phyloP scores from a whole-genome alignment of 2,797 vertebrate genomes.

The Nannoperca australis region DNA sequence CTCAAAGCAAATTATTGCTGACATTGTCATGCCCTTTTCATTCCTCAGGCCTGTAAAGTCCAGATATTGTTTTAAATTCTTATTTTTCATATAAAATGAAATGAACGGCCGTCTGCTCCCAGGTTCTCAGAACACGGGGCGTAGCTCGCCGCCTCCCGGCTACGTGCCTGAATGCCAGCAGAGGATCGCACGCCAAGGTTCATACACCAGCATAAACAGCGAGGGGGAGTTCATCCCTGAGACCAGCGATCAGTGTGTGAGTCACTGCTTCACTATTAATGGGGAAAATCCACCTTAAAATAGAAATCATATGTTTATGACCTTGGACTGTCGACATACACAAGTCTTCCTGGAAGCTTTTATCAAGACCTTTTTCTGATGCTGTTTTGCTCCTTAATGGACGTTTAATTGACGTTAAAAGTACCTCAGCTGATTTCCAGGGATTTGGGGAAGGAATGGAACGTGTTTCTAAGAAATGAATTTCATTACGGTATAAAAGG shows the following conservation, averaged over 20 bases:
- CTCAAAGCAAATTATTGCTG: not conserved
- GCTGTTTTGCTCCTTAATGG: conserved; percentile 7
- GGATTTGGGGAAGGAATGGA: not conserved
- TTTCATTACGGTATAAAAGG: not conserved
- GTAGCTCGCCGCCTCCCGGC: conserved; percentile 96
- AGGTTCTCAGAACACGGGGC: conserved; percentile 95
- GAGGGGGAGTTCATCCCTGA: conserved; percentile 99
- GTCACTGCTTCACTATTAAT: conserved; percentile 69
- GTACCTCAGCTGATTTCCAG: not conserved
- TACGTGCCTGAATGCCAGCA: conserved; percentile 97
- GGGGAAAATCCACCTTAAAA: conserved; percentile 22
- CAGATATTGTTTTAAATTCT: not conserved
- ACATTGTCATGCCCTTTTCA: not conserved
- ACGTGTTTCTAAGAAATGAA: not conserved
- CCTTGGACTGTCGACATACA: conserved; percentile 2
- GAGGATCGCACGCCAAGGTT: conserved; percentile 96
- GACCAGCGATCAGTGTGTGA: conserved; percentile 94
- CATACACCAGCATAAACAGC: conserved; percentile 98
- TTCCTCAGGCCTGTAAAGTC: not conserved
- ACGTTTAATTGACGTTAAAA: not conserved
- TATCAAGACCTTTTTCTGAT: conserved; percentile 6
- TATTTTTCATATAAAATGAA: not conserved
- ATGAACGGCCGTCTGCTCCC: conserved; percentile 32
- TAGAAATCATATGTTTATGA: conserved; percentile 18
- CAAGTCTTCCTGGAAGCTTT: not conserved